Conservation (phyloP, 2,797 vertebrate genomes). For the Danionella dracula region DNA sequence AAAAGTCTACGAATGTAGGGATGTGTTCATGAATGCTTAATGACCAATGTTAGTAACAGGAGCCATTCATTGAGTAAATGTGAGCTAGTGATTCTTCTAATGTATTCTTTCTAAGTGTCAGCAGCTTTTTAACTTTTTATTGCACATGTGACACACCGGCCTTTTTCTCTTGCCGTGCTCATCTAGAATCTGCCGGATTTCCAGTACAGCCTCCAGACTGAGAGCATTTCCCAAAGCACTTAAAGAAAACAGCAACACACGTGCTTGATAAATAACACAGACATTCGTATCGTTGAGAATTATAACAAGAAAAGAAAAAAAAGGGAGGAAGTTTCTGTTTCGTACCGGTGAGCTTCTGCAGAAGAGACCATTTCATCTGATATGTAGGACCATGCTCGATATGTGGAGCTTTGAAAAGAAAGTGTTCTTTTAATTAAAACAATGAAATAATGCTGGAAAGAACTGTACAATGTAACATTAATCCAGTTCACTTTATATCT, state of each 20-base stretch:
- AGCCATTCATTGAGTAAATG: no score
- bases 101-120: no score
- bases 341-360: slow-evolving; percentile 78
- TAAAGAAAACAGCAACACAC: slow-evolving; percentile 17
- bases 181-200: slow-evolving; percentile 70
- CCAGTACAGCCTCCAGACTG: slow-evolving; percentile 76
- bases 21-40: background rate
- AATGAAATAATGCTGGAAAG: background rate
- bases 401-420: slow-evolving; percentile 69
- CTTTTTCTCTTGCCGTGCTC: slow-evolving; percentile 80
- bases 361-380: slow-evolving; percentile 81
- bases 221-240: slow-evolving; percentile 80
- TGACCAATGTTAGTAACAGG: no score
- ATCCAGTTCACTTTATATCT: no score
- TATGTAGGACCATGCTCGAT: slow-evolving; percentile 75
- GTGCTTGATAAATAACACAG: no score
- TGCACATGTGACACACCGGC: slow-evolving; percentile 60
- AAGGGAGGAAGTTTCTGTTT: no score
- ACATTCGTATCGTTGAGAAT: no score
- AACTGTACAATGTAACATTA: background rate
- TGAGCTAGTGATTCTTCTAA: no score
- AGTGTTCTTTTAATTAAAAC: no score
- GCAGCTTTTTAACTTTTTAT: no score
- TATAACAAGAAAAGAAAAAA: no score
- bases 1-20: no score